Conservation (phyloP, 2,113 vertebrate genomes). For the Pseudorhombus dupliciocellatus region DNA sequence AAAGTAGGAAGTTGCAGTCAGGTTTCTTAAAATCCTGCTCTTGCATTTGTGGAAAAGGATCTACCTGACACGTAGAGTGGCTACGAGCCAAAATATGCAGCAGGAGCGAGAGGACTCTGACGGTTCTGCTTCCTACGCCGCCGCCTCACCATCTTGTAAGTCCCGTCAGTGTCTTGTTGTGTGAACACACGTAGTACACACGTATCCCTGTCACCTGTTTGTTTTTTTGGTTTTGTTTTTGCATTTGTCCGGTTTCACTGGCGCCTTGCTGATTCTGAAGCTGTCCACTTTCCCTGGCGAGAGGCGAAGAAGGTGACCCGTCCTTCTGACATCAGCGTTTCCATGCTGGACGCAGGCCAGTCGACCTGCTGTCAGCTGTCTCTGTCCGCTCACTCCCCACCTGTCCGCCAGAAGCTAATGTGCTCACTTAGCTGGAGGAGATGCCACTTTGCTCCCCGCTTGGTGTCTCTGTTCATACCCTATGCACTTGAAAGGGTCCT, state of each 20-base stretch:
- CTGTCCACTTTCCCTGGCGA: constrained; percentile 23
- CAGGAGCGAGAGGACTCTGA: not conserved
- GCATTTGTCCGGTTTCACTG: constrained; percentile 4
- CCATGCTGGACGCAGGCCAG: constrained; percentile 10
- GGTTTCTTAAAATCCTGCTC: not conserved
- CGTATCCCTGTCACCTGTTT: constrained; percentile 4
- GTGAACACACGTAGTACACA: constrained; percentile 7
- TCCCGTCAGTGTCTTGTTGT: not conserved
- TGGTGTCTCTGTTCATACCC: constrained; percentile 29
- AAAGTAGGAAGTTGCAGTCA: not conserved
- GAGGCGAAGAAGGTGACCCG: constrained; percentile 39
- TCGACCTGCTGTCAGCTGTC: constrained; percentile 41
- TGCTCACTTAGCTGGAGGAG: constrained; percentile 43
- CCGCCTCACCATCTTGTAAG: constrained; percentile 5
- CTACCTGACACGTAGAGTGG: not conserved
- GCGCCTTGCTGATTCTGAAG: constrained; percentile 11
- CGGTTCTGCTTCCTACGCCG: not conserved
- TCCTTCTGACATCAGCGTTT: constrained; percentile 46
- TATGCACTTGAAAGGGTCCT: not conserved
- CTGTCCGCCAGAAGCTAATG: not conserved
- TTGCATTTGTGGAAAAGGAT: not conserved
- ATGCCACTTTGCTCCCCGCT: constrained; percentile 29
- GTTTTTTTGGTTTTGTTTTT: no score
- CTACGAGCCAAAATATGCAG: not conserved
- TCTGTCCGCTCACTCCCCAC: constrained; percentile 12